Evolutionary conservation across 2,113 vertebrate species (phyloP).

Genomic region (Neogobius melanostomus): DNA sequence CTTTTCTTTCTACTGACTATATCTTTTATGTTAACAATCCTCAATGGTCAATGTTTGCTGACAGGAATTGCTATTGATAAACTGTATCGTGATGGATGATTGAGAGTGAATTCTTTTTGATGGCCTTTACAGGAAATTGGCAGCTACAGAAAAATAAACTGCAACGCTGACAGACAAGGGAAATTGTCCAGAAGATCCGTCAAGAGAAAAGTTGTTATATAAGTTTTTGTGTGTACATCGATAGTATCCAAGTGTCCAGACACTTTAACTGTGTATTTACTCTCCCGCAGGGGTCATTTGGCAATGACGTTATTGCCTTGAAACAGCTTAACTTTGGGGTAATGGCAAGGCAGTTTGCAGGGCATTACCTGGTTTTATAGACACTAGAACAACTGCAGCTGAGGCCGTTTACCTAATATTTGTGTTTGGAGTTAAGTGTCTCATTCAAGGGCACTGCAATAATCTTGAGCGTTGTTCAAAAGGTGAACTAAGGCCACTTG

Average conservation of each 20-base stretch:
- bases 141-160: conserved; percentile 4
- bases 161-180: conserved; percentile 1
- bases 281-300: background rate
- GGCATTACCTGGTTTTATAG: conserved; percentile 3
- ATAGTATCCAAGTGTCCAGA: conserved; percentile 30
- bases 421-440: background rate
- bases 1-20: background rate
- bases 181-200: conserved; percentile 18
- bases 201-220: conserved; percentile 8
- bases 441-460: background rate
- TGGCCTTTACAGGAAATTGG: conserved; percentile 39
- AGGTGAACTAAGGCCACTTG: background rate
- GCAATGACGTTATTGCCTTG: background rate
- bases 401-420: conserved; percentile 2
- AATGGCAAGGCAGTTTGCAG: background rate
- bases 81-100: conserved; percentile 39
- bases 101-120: conserved; percentile 29
- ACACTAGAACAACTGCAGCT: conserved; percentile 1
- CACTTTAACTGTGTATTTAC: conserved; percentile 22
- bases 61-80: conserved; percentile 36
- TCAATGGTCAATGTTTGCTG: conserved; percentile 6
- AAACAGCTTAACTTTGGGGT: conserved; percentile 6
- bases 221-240: conserved; percentile 36
- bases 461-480: background rate
- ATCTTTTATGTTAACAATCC: background rate